Conservation (phyloP, 2,888 invertebrate species). For the Brachypalpus laphriformis region DNA sequence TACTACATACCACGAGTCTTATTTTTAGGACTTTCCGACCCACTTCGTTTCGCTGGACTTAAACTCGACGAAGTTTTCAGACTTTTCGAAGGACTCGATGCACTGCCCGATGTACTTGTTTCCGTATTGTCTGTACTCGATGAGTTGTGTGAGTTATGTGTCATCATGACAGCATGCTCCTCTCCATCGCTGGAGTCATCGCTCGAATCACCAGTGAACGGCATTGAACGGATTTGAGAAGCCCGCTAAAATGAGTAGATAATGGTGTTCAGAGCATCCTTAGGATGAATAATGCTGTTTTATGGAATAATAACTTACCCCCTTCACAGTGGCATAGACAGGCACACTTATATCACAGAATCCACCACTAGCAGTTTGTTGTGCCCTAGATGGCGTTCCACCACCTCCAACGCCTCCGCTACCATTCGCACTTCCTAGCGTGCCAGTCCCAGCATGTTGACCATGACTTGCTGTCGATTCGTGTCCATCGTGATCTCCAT, state of each 20-base stretch:
- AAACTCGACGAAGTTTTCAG: conserved; percentile 93
- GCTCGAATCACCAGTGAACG: conserved; percentile 96
- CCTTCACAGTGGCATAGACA: conserved; percentile 98
- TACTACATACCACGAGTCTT: conserved; percentile 88
- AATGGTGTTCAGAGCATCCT: not conserved
- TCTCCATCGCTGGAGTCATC: conserved; percentile 98
- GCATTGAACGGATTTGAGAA: conserved; percentile 97
- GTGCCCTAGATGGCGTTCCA: conserved; percentile 81
- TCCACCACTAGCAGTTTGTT: conserved; percentile 86
- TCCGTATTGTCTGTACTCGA: conserved; percentile 85
- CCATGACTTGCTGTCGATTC: conserved; percentile 75
- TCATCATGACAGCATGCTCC: conserved; percentile 84
- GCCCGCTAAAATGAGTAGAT: conserved; percentile 86
- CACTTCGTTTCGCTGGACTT: conserved; percentile 92
- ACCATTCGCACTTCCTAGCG: conserved; percentile 73
- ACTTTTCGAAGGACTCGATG: conserved; percentile 93
- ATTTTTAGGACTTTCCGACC: conserved; percentile 91
- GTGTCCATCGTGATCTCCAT: conserved; percentile 81
- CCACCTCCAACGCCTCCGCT: conserved; percentile 77
- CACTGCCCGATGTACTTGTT: conserved; percentile 86
- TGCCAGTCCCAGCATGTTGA: conserved; percentile 80
- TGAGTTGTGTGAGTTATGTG: conserved; percentile 83
- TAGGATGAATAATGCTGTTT: not conserved
- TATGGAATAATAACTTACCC: conserved; percentile 83
- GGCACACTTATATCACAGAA: conserved; percentile 96